phyloP scores from a whole-genome alignment of 30 jellyfish, hydroid and myxozoan species.

The Phacellophora camtschatica region DNA sequence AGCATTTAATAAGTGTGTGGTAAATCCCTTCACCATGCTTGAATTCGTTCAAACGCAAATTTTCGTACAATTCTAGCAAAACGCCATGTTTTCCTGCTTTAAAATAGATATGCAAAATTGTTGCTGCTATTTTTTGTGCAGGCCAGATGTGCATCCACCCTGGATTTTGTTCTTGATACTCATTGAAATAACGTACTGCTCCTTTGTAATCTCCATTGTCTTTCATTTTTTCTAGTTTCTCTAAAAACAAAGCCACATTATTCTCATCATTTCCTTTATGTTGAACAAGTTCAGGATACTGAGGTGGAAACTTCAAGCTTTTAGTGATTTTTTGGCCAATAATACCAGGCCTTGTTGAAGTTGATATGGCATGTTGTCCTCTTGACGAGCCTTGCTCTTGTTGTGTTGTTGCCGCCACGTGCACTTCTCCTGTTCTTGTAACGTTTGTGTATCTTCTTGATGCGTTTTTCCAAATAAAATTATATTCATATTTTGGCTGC shows the following conservation, averaged over 20 bases:
- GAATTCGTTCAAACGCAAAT: background rate
- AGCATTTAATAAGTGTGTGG: slow-evolving; percentile 33
- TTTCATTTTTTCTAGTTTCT: slow-evolving; percentile 2
- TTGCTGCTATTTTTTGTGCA: slow-evolving; percentile 56
- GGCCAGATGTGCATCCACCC: slow-evolving; percentile 66
- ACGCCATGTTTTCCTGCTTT: slow-evolving; percentile 7
- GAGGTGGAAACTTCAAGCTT: background rate
- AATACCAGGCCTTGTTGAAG: too few relatives aligned
- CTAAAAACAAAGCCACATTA: background rate
- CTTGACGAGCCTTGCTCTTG: too few relatives aligned
- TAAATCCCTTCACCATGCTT: slow-evolving; percentile 61
- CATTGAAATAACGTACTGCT: background rate
- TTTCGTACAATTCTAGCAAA: background rate
- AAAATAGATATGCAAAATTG: background rate
- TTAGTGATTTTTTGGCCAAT: too few relatives aligned
- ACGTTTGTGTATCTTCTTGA: too few relatives aligned
- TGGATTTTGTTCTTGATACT: slow-evolving; percentile 25
- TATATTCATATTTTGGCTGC: too few relatives aligned
- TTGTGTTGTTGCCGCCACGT: too few relatives aligned
- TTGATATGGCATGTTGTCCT: too few relatives aligned
- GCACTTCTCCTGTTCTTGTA: too few relatives aligned
- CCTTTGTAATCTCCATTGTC: background rate
- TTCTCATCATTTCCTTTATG: background rate
- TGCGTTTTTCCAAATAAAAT: too few relatives aligned
- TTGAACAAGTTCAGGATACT: background rate